Evolutionary conservation across 2,113 vertebrate genomes (phyloP), one percentile per base, ranked within the genome.

Genomic region (Numenius arquata): DNA sequence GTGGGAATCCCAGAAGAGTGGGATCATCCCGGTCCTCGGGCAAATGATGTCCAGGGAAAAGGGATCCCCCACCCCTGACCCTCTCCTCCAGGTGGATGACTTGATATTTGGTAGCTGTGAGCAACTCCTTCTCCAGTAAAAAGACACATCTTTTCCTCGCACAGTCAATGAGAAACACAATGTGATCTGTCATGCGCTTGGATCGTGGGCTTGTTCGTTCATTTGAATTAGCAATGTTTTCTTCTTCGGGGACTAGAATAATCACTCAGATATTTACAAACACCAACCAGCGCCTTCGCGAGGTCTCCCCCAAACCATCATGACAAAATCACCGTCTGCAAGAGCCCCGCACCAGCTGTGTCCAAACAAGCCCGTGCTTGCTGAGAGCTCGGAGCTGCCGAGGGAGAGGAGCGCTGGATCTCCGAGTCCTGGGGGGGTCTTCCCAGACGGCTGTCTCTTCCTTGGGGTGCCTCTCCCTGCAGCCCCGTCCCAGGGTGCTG

Each of bases 241-340:
- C 81, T 97, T 98, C 96, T 97, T 98, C 95, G 6, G 95, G 97
- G 98, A 98, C 97, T 96, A 95, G 97, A 98, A 96, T 95, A 97
- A 97, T 96, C 82, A 96, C 96, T 97, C 70, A 73, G 94, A 89
- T 98, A 98, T 98, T 97, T 98, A 98, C 98, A 98, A 98, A 97
- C 91, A 97, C 95, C 97, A 96, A 81, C 95, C 95, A 97, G 94
- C 18, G 95, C 97, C 95, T 97, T 97, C 13, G 18, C 6, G 61
- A 89, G 92, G 88, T 96, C 89, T 95, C 74, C 88, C 91, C 86
- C 65, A 93, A 96, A 89, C 61, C 85, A 98, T 99, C 99, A 98
- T 95, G 98, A 98, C 97, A 98, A 98, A 97, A 98, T 97, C 92
- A 99, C 97, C 26, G 98, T 98, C 58, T 98, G 98, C 97, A 98